Evolutionary conservation across 2,888 invertebrate species (phyloP).

Genomic region (Synergus umbraculus): DNA sequence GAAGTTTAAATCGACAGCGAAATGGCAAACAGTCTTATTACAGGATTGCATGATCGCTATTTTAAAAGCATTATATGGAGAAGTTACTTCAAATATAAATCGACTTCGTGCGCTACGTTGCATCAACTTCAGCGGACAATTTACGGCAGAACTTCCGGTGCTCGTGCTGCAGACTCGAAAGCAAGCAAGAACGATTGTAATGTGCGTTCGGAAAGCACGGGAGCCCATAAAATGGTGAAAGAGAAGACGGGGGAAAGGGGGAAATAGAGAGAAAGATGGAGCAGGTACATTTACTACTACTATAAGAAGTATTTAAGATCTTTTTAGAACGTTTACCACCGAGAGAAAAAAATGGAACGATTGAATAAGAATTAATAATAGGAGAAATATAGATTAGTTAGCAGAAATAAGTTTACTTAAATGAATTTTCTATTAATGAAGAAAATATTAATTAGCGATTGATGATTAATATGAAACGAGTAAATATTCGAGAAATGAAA

Average conservation of each 20-base stretch:
- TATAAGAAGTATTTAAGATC: not conserved
- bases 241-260: slow-evolving; percentile 41
- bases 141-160: slow-evolving; percentile 55
- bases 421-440: too few relatives aligned
- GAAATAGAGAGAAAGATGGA: slow-evolving; percentile 33
- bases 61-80: slow-evolving; percentile 42
- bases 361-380: not conserved
- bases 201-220: slow-evolving; percentile 48
- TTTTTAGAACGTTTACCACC: not conserved
- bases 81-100: slow-evolving; percentile 54
- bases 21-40: not conserved
- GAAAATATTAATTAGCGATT: too few relatives aligned
- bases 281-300: not conserved
- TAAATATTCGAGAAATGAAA: not conserved
- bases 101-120: slow-evolving; percentile 54
- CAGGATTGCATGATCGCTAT: not conserved
- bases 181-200: slow-evolving; percentile 48
- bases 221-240: slow-evolving; percentile 42
- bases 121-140: slow-evolving; percentile 58
- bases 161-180: slow-evolving; percentile 47
- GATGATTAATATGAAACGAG: not conserved
- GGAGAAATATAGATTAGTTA: not conserved
- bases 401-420: not conserved
- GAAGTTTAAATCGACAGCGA: not conserved
- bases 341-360: not conserved